Evolutionary conservation across 1,140 invertebrate species (phyloP).

Genomic region (Asobara japonica): DNA sequence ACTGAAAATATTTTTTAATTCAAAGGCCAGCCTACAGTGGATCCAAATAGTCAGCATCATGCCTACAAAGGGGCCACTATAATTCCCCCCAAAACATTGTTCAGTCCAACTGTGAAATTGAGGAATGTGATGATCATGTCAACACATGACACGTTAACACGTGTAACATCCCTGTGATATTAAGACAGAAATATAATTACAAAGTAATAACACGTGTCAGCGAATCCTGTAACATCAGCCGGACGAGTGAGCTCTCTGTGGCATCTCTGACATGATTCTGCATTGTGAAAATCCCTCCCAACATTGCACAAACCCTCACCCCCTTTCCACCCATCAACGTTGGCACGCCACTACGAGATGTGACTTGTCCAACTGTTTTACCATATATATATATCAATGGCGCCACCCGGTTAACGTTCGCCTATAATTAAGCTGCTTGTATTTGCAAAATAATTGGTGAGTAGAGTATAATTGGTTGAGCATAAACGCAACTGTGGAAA

Average conservation of each 20-base stretch:
- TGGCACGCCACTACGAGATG: background rate
- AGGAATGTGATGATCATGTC: background rate
- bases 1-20: no score
- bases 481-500: background rate
- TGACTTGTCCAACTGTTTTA: conserved; percentile 9
- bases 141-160: background rate
- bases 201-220: conserved; percentile 13
- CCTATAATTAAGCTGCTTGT: conserved; percentile 34
- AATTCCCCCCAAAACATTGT: no score
- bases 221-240: background rate
- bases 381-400: conserved; percentile 4
- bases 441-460: conserved; percentile 30
- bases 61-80: no score
- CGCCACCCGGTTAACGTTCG: conserved; percentile 15
- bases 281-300: background rate
- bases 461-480: conserved; percentile 26
- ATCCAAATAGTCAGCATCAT: no score
- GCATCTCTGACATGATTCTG: background rate
- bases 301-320: background rate
- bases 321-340: background rate
- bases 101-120: background rate
- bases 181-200: conserved; percentile 9
- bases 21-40: no score
- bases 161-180: background rate
- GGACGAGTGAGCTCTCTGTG: background rate